Percentiles rank a stretch among this genome's conserved stretches.
These are phyloP conservation scores for Acromyrmex heyeri DNA, from an alignment of 1,140 invertebrate genomes.

Conservation along the genomic window DNA sequence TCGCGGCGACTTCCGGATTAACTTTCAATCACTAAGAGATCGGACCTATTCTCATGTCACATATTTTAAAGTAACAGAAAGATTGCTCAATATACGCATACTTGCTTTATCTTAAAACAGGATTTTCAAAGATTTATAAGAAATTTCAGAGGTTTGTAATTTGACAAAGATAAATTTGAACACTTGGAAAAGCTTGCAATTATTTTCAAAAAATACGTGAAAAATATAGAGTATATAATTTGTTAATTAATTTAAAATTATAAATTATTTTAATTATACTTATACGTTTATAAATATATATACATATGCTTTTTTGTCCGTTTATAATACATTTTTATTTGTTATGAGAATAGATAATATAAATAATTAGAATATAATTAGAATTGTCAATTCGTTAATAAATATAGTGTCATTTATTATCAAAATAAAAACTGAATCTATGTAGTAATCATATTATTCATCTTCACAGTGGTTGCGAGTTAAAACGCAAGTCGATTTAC, in stretches of 20 bases:
- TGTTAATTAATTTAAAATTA: not conserved
- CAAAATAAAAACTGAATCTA: constrained; percentile 2
- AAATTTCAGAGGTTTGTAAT: not conserved
- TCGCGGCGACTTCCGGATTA: constrained; percentile 24
- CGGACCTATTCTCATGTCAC: not conserved
- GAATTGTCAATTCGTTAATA: constrained; percentile 4
- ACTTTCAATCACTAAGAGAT: constrained; percentile 16
- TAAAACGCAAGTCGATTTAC: constrained; percentile 29
- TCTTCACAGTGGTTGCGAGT: constrained; percentile 11
- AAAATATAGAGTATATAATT: not conserved
- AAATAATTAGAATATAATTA: constrained; percentile 1
- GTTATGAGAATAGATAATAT: not conserved
- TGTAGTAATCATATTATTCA: not conserved
- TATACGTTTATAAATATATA: not conserved
- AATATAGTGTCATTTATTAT: constrained; percentile 21
- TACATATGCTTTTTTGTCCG: not conserved
- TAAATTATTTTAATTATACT: not conserved
- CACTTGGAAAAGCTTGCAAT: not conserved
- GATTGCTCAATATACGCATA: not conserved
- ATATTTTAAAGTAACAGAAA: constrained; percentile 33
- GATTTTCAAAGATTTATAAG: not conserved
- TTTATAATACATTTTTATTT: not conserved
- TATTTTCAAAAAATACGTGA: not conserved
- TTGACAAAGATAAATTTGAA: not conserved
- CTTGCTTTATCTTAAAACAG: not conserved